phyloP scores from a whole-genome alignment of 2,797 vertebrate species.

The Euthynnus affinis region DNA sequence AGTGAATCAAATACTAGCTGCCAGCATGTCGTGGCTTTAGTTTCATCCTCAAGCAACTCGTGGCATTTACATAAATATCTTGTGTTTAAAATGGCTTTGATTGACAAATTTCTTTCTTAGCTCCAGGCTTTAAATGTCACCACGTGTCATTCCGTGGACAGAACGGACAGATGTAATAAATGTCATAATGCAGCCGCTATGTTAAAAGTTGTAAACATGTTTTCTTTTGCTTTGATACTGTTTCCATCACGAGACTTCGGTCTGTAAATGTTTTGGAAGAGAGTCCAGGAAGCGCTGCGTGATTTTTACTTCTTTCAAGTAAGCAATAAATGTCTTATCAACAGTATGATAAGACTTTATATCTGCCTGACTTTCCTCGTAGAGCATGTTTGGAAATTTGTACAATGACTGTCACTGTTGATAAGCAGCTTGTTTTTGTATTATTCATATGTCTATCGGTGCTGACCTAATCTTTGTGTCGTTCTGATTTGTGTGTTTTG shows the following conservation, averaged over 20 bases:
- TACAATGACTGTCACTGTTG: background rate
- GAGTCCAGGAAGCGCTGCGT: constrained; percentile 5
- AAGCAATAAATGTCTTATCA: constrained; percentile 11
- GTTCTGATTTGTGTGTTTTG: background rate
- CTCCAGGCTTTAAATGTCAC: constrained; percentile 17
- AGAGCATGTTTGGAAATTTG: background rate
- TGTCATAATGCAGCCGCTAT: background rate
- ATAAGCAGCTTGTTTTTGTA: background rate
- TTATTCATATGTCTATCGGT: background rate
- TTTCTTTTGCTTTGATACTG: constrained; percentile 33
- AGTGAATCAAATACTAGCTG: background rate
- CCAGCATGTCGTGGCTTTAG: background rate
- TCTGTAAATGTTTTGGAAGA: background rate
- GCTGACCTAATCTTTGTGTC: constrained; percentile 5
- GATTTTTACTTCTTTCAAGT: constrained; percentile 1
- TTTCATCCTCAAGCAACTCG: background rate
- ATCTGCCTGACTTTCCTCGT: fast-evolving
- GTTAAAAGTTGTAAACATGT: constrained; percentile 55
- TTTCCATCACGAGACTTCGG: constrained; percentile 19
- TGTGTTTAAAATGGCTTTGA: constrained; percentile 10
- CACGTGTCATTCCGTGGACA: constrained; percentile 8
- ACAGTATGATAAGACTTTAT: background rate
- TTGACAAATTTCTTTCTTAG: constrained; percentile 6
- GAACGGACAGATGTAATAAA: background rate
- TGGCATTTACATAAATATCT: constrained; percentile 26